Conservation (phyloP, 2,888 invertebrate genomes). For the Apamea monoglypha region DNA sequence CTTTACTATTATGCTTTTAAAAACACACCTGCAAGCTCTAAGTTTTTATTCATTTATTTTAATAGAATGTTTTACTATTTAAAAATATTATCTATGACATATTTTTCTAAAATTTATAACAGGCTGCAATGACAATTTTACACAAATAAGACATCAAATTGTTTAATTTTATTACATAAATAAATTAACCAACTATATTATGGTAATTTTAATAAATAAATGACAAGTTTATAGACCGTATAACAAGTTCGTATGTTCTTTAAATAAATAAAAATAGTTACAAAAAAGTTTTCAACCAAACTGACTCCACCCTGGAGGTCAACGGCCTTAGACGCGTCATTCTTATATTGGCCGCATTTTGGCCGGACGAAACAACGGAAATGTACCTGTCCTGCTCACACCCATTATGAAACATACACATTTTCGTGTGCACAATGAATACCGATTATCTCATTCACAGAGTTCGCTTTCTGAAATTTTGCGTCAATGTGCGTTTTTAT, state of each 20-base stretch:
- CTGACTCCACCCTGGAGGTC: conserved; percentile 80
- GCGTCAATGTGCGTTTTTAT: conserved; percentile 77
- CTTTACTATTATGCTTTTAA: conserved; percentile 27
- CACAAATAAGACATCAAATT: conserved; percentile 5
- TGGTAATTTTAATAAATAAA: conserved; percentile 19
- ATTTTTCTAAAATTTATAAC: conserved; percentile 7
- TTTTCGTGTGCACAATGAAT: conserved; percentile 88
- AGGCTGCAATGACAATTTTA: background rate
- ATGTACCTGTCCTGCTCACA: conserved; percentile 78
- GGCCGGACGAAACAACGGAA: conserved; percentile 84
- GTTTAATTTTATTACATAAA: conserved; percentile 13
- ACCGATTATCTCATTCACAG: conserved; percentile 86
- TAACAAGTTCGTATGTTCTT: conserved; percentile 45
- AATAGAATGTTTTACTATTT: background rate
- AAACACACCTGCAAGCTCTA: conserved; percentile 56
- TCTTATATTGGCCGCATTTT: conserved; percentile 90
- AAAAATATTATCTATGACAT: conserved; percentile 1
- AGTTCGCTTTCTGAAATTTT: conserved; percentile 84
- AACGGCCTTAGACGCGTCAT: conserved; percentile 88
- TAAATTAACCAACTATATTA: conserved; percentile 6
- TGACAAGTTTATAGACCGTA: conserved; percentile 9
- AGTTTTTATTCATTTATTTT: conserved; percentile 29
- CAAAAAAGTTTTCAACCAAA: conserved; percentile 67
- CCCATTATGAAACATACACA: conserved; percentile 76
- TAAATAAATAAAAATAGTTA: conserved; percentile 66